Evolutionary conservation across 2,797 vertebrate genomes (phyloP).

Genomic region (Buceros bicornis): DNA sequence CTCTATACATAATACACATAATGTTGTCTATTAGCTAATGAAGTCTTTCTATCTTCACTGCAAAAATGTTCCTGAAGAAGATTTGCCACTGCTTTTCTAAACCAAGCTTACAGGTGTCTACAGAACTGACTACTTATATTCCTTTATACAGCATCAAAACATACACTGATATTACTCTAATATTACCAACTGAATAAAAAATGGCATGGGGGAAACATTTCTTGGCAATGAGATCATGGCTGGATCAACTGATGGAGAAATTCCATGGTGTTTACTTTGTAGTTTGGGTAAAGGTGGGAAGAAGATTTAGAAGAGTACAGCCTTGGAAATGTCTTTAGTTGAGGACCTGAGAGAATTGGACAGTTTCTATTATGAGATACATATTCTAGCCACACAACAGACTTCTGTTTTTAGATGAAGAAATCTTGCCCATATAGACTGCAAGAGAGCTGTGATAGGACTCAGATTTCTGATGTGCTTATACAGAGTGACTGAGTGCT

Average conservation of each 20-base stretch:
- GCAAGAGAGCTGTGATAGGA: not conserved
- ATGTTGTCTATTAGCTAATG: not conserved
- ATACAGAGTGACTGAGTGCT: not conserved
- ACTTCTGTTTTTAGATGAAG: not conserved
- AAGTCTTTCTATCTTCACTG: not conserved
- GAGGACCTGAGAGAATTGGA: not conserved
- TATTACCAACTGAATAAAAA: too few species aligned
- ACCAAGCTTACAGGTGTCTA: too few species aligned
- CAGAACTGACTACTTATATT: too few species aligned
- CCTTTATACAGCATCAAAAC: too few species aligned
- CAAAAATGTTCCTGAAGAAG: not conserved
- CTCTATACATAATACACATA: not conserved
- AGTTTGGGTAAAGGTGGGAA: not conserved
- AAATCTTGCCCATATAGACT: not conserved
- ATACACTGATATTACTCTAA: too few species aligned
- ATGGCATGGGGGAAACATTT: not conserved
- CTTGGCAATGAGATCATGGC: not conserved
- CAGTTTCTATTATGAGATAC: not conserved
- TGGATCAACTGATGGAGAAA: not conserved
- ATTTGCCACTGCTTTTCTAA: too few species aligned
- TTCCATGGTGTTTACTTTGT: not conserved
- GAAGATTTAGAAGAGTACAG: not conserved
- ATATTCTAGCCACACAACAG: not conserved
- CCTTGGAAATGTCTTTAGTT: not conserved
- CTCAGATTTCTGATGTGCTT: not conserved